Conservation (phyloP, 2,888 invertebrate species). For the Troides oblongomaculatus region DNA sequence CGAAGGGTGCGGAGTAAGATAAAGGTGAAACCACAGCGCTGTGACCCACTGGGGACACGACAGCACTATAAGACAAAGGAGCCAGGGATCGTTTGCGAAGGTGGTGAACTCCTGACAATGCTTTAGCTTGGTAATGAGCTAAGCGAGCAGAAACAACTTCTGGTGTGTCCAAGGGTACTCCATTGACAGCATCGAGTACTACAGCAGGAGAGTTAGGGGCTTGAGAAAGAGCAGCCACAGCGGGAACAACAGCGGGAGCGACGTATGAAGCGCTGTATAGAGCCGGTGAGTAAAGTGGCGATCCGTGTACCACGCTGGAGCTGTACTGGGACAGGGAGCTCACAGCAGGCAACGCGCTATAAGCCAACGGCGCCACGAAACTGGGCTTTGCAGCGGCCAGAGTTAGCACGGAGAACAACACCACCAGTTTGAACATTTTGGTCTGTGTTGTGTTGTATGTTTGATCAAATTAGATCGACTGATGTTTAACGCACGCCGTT, state of each 20-base stretch:
- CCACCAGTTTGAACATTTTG: slow-evolving; percentile 79
- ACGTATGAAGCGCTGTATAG: slow-evolving; percentile 41
- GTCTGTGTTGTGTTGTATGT: slow-evolving; percentile 66
- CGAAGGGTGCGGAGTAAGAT: slow-evolving; percentile 44
- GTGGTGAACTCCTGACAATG: slow-evolving; percentile 62
- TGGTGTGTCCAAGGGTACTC: slow-evolving; percentile 67
- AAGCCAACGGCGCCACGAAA: slow-evolving; percentile 48
- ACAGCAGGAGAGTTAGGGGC: slow-evolving; percentile 69
- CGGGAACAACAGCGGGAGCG: slow-evolving; percentile 37
- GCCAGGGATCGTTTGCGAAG: slow-evolving; percentile 61
- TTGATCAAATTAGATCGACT: slow-evolving; percentile 62
- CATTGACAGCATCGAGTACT: slow-evolving; percentile 64
- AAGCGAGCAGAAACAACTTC: slow-evolving; percentile 69
- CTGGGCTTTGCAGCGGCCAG: slow-evolving; percentile 78
- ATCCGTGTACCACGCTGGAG: slow-evolving; percentile 54
- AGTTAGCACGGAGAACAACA: slow-evolving; percentile 81
- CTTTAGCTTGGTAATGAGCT: slow-evolving; percentile 71
- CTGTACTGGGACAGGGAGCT: slow-evolving; percentile 49
- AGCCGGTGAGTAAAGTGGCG: slow-evolving; percentile 42
- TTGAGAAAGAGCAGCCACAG: slow-evolving; percentile 46
- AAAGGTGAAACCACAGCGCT: slow-evolving; percentile 40
- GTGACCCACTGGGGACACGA: slow-evolving; percentile 52
- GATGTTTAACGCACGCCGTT: slow-evolving; percentile 50
- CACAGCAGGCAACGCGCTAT: slow-evolving; percentile 40
- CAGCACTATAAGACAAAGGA: slow-evolving; percentile 45